Base-by-base conservation (phyloP, 2,888 invertebrate species). In the Aethes cnicana region DNA sequence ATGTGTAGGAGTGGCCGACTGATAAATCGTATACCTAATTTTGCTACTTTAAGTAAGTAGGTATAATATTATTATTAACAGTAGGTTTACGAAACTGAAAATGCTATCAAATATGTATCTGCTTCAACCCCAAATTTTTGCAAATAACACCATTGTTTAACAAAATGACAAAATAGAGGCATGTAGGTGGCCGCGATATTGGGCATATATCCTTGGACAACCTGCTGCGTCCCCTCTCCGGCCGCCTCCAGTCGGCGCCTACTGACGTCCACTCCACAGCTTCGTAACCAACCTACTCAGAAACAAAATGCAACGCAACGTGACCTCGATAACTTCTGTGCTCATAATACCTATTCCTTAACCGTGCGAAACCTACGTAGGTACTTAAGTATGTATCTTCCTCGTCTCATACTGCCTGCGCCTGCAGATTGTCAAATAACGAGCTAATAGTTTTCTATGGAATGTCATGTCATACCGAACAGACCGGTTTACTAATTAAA, bases 311-410 rank as follows among this genome's bases (percentile, higher is more conserved):
- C 75, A 75, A 67, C 69, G 66, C 64, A 68, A 62, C 65, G 66
- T 67, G 77, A 67, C 79, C 76, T 78, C 73, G 68, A 74, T 72
- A 67, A 57, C 58, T 64, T 63, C 58, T 64, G 67, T 64, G 61
- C 61, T 65, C 57, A 59, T 62, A 63, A 66, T 55, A 61, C n/a
- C 28, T 32, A 36, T 47, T 26, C 53, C 52, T 57, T 56, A 42
- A 58, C 55, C 56, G 37, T 53, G 57, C 53, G 48, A 52, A 50
- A 57, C 59, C 54, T 57, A 58, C 61, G 58, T 55, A 54, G 55
- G 41, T 6, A 48, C 28, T n/a, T n/a, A n/a, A n/a, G n/a, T n/a
- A n/a, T n/a, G n/a, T n/a, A n/a, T n/a, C n/a, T n/a, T n/a, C n/a
- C n/a, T n/a, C n/a, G n/a, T n/a, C n/a, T n/a, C n/a, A n/a, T n/a